A percentile compares a stretch with the other conserved stretches of the same genome.
phyloP scores from a whole-genome alignment of 2,888 invertebrate genomes.

The Macrophya alboannulata region DNA sequence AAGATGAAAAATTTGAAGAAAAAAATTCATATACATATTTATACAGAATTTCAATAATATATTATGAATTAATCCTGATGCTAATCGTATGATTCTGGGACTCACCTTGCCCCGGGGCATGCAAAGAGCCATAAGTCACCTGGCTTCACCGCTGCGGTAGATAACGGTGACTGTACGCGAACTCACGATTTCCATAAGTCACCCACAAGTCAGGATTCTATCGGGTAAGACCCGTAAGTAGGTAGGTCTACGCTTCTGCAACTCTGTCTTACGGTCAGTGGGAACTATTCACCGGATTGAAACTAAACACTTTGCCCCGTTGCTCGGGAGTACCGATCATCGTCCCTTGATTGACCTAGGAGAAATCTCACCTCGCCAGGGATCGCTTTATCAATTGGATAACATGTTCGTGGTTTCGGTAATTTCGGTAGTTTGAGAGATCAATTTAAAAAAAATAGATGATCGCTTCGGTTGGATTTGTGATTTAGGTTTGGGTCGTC shows the following conservation, averaged over 20 bases:
- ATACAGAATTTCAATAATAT: neutral
- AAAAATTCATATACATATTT: neutral
- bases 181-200: constrained; percentile 75
- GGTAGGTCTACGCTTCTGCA: constrained; percentile 35
- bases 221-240: constrained; percentile 55
- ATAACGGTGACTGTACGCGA: constrained; percentile 72
- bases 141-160: constrained; percentile 65
- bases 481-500: neutral
- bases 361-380: constrained; percentile 18
- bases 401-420: neutral
- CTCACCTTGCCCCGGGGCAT: constrained; percentile 64
- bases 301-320: constrained; percentile 53
- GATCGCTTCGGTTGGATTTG: neutral
- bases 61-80: constrained; percentile 41
- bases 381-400: neutral
- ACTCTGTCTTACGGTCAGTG: constrained; percentile 45
- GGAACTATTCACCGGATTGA: constrained; percentile 52
- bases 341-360: constrained; percentile 40
- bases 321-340: constrained; percentile 11
- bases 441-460: neutral
- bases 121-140: constrained; percentile 64
- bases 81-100: constrained; percentile 50
- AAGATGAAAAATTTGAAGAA: neutral
- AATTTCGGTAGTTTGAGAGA: neutral
- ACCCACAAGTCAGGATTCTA: constrained; percentile 64